Evolutionary conservation across 2,797 vertebrate genomes (phyloP), one percentile per base, ranked within the genome.

Genomic region (Sebastes melanostomus): DNA sequence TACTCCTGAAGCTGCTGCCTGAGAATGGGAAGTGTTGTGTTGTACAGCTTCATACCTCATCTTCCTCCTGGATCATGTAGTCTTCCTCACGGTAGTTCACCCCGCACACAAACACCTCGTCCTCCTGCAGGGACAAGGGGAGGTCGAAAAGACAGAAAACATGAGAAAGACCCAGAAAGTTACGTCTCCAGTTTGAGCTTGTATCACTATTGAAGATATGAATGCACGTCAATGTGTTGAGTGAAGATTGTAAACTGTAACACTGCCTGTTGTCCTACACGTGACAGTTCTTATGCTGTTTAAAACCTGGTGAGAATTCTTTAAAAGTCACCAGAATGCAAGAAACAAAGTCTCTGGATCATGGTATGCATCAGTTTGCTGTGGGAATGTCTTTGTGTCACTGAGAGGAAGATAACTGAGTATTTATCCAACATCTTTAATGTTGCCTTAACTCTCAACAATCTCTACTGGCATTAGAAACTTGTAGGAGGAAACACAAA

Each of bases 31-130:
- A 18, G 46, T 50, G 46, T 50, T 50, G 46, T 20, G 46, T 50
- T 50, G 18, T 50, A 50, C 6, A 18, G 29, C 5, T 8, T 59
- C 55, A 2, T 81, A 93, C 91, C 87, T 93, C 89, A 1, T 91
- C 93, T 7, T 90, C 91, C 11, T 94, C 92, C 1, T 0, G 80
- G 50, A 96, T 78, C 90, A 95, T 94, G 91, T 95, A 96, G 81
- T 97, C 96, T 0, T 98, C 96, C 90, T 98, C 97, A 5, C 91
- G 93, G 88, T 96, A 96, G 55, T 86, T 81, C 55, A 94, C 81
- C 0, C 95, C 95, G 9, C 95, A 96, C 27, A 90, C 80, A 30
- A 85, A 96, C 77, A 94, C 91, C 13, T 66, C 74, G 1, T 46
- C 88, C 8, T 94, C 87, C 92, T 94, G 84, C 62, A 82, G 32